Percentiles rank a stretch among this genome's conserved stretches.
Conservation (phyloP, 2,113 vertebrate genomes). For the Bubo bubo region DNA sequence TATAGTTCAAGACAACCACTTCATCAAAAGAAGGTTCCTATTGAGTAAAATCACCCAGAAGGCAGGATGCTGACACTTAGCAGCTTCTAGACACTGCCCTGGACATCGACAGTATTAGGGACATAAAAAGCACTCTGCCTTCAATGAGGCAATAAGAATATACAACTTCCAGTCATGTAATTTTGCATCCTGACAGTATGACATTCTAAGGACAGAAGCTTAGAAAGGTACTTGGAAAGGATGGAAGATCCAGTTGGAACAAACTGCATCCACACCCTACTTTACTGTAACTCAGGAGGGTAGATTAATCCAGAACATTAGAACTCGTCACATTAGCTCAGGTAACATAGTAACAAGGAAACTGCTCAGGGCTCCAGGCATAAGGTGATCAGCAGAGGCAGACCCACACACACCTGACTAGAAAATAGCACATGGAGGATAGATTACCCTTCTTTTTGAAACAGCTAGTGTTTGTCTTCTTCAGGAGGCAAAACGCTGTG, state of each 20-base stretch:
- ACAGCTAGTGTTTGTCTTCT: neutral
- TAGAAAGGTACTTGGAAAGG: neutral
- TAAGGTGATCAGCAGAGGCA: neutral
- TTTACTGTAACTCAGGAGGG: neutral
- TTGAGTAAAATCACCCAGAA: neutral
- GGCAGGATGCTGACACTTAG: neutral
- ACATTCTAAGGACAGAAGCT: neutral
- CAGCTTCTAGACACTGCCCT: neutral
- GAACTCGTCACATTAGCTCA: neutral
- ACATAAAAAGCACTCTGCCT: neutral
- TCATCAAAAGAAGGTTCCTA: neutral
- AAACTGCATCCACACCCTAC: neutral
- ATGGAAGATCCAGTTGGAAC: neutral
- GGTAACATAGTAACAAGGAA: neutral
- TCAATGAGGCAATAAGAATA: neutral
- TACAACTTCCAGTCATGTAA: neutral
- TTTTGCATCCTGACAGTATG: neutral
- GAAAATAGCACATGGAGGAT: neutral
- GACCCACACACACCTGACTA: neutral
- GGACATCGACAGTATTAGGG: neutral
- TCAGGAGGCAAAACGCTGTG: neutral
- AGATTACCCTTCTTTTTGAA: neutral
- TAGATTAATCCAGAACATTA: neutral
- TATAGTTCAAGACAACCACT: neutral
- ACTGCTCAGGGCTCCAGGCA: neutral